phyloP scores from a whole-genome alignment of 2,888 invertebrate genomes.

The Rhamphomyia laevipes region DNA sequence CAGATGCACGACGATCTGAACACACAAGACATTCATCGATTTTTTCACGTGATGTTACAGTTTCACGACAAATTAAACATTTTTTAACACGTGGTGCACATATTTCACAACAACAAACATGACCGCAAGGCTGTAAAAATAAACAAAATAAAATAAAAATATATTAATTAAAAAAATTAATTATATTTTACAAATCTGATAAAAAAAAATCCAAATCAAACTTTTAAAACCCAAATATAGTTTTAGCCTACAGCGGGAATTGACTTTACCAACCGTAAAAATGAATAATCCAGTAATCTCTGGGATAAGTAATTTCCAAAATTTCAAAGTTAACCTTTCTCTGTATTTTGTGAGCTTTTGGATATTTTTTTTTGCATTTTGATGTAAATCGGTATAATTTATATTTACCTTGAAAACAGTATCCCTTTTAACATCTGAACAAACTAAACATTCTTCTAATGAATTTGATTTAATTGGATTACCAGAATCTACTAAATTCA shows the following conservation, averaged over 20 bases:
- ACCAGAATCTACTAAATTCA: conserved; percentile 5
- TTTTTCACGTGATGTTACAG: conserved; percentile 66
- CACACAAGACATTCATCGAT: conserved; percentile 95
- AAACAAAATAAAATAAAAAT: background rate
- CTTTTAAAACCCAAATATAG: no score
- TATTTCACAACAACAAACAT: conserved; percentile 83
- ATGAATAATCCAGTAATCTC: no score
- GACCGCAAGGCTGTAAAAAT: conserved; percentile 66
- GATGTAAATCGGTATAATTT: no score
- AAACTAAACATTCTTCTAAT: conserved; percentile 86
- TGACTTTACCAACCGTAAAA: no score
- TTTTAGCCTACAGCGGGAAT: no score
- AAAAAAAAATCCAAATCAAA: background rate
- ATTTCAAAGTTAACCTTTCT: no score
- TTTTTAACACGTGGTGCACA: conserved; percentile 88
- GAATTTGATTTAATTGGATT: conserved; percentile 33
- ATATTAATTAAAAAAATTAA: background rate
- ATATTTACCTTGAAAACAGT: conserved; percentile 54
- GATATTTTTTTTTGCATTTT: no score
- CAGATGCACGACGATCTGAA: conserved; percentile 83
- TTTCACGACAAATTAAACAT: conserved; percentile 83
- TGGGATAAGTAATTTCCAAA: no score
- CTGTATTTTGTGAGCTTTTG: no score
- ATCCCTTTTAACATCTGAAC: conserved; percentile 86
- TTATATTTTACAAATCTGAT: no score